Percentiles rank a stretch among this genome's conserved stretches.
Conservation (phyloP, 2,888 invertebrate species). For the Thyatira batis region DNA sequence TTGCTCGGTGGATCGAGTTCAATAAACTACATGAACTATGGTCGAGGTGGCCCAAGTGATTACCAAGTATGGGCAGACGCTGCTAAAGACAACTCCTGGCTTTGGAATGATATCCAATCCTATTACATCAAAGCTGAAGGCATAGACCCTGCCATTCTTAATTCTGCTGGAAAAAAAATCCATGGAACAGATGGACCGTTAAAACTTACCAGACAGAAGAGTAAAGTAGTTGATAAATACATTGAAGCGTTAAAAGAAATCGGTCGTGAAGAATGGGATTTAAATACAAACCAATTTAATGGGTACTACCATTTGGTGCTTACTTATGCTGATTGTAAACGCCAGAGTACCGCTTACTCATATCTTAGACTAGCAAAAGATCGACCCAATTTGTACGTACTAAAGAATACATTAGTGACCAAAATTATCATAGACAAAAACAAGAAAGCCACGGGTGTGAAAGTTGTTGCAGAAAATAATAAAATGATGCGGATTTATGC, state of each 20-base stretch:
- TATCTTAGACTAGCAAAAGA: not conserved
- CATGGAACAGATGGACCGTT: not conserved
- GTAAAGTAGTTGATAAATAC: not conserved
- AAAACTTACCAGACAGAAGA: not conserved
- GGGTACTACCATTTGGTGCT: too few species aligned
- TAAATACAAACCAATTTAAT: too few species aligned
- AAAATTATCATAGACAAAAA: not conserved
- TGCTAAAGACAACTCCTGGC: not conserved
- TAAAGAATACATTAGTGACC: not conserved
- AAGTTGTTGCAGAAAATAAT: not conserved
- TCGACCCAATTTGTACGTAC: not conserved
- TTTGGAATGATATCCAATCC: not conserved
- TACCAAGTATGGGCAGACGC: not conserved
- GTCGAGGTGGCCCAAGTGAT: not conserved
- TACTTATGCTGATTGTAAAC: not conserved
- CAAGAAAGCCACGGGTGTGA: not conserved
- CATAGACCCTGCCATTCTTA: not conserved
- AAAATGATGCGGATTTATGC: not conserved
- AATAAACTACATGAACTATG: not conserved
- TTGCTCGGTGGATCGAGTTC: not conserved
- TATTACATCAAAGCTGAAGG: not conserved
- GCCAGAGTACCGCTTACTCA: not conserved
- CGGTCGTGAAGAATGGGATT: too few species aligned
- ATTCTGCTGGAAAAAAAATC: not conserved
- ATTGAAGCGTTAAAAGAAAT: not conserved